These are phyloP conservation scores for Leptinotarsa peninsularis DNA, from an alignment of 2,888 invertebrate genomes.

Conservation along the genomic window DNA sequence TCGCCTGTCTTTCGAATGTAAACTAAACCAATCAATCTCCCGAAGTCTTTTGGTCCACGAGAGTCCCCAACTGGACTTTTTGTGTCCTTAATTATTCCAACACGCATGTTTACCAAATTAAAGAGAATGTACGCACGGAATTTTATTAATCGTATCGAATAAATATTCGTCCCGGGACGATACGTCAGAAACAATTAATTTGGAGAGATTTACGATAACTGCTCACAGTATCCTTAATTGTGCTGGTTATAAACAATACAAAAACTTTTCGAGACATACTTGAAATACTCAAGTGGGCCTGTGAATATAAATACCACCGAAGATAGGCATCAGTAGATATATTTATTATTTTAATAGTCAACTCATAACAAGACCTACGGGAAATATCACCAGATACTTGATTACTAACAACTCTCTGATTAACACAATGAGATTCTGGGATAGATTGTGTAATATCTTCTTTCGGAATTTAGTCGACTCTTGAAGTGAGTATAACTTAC, in stretches of 20 bases:
- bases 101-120: slow-evolving; percentile 9
- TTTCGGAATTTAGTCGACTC: slow-evolving; percentile 1
- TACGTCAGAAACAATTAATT: slow-evolving; percentile 36
- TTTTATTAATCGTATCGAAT: slow-evolving; percentile 19
- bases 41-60: background rate
- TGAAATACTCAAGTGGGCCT: slow-evolving; percentile 39
- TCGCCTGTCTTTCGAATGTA: background rate
- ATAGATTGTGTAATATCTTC: slow-evolving; percentile 7
- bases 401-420: background rate
- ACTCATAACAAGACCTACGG: slow-evolving; percentile 27
- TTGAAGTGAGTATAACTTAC: background rate
- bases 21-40: slow-evolving; percentile 1
- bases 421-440: slow-evolving; percentile 6
- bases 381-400: slow-evolving; percentile 29
- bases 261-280: slow-evolving; percentile 40
- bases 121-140: slow-evolving; percentile 4
- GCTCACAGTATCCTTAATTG: slow-evolving; percentile 39
- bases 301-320: slow-evolving; percentile 37
- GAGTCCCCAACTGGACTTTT: slow-evolving; percentile 7
- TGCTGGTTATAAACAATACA: slow-evolving; percentile 40
- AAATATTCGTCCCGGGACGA: slow-evolving; percentile 28
- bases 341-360: slow-evolving; percentile 40
- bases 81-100: slow-evolving; percentile 7
- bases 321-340: slow-evolving; percentile 37
- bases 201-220: slow-evolving; percentile 38